A percentile compares a stretch with the other conserved stretches of the same genome.
Conservation (phyloP, 2,113 vertebrate species). For the Gila orcuttii region DNA sequence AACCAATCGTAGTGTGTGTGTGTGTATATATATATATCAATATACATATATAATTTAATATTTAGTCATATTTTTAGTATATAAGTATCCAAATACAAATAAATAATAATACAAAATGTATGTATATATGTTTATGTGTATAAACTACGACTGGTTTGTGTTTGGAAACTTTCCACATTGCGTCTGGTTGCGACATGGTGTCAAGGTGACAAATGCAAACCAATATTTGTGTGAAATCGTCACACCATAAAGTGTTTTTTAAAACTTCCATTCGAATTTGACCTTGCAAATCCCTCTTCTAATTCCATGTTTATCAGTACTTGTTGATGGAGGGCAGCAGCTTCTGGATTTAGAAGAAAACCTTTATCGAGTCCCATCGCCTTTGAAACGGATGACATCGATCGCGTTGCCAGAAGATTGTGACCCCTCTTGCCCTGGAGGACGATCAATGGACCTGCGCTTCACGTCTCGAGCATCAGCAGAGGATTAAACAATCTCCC, state of each 20-base stretch:
- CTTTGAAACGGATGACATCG: constrained; percentile 63
- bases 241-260: constrained; percentile 24
- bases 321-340: constrained; percentile 55
- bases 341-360: constrained; percentile 54
- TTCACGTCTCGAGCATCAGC: constrained; percentile 53
- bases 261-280: constrained; percentile 3
- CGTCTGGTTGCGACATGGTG: background rate
- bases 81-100: too few species aligned
- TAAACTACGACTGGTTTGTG: background rate
- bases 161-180: background rate
- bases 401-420: constrained; percentile 67
- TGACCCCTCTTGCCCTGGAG: constrained; percentile 56
- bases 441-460: constrained; percentile 59
- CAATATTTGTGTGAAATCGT: background rate
- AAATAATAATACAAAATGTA: too few species aligned
- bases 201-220: background rate
- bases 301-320: constrained; percentile 16
- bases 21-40: too few species aligned
- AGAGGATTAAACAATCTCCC: constrained; percentile 14
- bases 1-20: too few species aligned
- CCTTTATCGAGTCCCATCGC: constrained; percentile 67
- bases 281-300: constrained; percentile 9
- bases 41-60: too few species aligned
- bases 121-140: too few species aligned
- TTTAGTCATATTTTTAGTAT: too few species aligned